These are phyloP conservation scores for Crocidura indochinensis DNA, from an alignment of 2,797 vertebrate species.

Conservation along the genomic window DNA sequence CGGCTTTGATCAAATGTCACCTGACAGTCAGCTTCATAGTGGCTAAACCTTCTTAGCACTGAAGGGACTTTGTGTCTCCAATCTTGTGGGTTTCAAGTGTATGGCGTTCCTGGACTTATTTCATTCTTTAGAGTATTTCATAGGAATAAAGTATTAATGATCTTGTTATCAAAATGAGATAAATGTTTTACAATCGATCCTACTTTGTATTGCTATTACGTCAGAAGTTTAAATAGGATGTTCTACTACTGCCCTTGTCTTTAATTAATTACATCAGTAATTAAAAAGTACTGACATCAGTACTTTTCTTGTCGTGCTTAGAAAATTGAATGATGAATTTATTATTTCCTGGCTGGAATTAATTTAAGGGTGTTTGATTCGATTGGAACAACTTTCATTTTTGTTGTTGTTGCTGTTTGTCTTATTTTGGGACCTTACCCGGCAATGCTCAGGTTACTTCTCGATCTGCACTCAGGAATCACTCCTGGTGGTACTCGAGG, in stretches of 20 bases:
- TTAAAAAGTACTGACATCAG: neutral
- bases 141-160: conserved; percentile 10
- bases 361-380: neutral
- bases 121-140: conserved; percentile 12
- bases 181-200: neutral
- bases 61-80: neutral
- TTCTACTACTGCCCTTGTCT: neutral
- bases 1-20: neutral
- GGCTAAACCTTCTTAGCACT: neutral
- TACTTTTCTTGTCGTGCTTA: neutral
- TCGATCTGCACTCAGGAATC: too few relatives aligned
- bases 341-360: neutral
- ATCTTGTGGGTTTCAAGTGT: neutral
- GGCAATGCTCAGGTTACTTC: too few relatives aligned
- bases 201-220: conserved; percentile 36
- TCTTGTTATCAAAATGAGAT: conserved; percentile 12
- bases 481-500: too few relatives aligned
- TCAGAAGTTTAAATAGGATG: conserved; percentile 19
- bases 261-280: neutral
- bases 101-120: conserved; percentile 1
- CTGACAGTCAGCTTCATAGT: neutral
- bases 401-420: too few relatives aligned
- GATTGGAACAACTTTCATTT: neutral
- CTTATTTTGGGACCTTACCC: too few relatives aligned
- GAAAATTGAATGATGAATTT: neutral